Conservation (phyloP, 2,113 vertebrate genomes). For the Serranochromis macrocephalus region DNA sequence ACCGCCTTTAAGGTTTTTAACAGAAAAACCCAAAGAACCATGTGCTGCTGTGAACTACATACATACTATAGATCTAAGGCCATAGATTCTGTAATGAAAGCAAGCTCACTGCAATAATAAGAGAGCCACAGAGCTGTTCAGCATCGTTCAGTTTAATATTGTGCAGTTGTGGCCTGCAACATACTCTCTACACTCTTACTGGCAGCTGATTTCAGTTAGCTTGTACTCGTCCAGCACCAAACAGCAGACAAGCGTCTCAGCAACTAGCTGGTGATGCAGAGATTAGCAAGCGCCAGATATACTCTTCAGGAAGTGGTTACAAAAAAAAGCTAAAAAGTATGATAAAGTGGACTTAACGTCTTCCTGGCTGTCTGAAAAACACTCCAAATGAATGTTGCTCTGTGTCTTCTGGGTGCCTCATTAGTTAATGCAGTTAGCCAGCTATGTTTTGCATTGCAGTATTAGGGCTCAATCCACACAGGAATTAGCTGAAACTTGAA, state of each 20-base stretch:
- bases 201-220: background rate
- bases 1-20: slow-evolving; percentile 19
- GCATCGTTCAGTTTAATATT: background rate
- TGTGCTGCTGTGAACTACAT: slow-evolving; percentile 9
- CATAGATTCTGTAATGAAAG: slow-evolving; percentile 22
- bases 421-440: background rate
- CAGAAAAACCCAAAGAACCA: slow-evolving; percentile 12
- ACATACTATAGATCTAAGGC: slow-evolving; percentile 11
- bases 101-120: background rate
- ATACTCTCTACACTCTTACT: background rate
- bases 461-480: background rate
- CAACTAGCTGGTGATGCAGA: background rate
- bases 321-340: background rate
- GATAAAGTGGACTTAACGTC: background rate
- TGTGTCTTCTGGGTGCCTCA: background rate
- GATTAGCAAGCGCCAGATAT: background rate
- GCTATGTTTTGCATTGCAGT: background rate
- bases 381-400: background rate
- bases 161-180: background rate
- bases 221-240: background rate
- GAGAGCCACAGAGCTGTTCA: background rate
- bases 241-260: background rate
- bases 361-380: background rate
- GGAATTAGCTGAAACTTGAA: background rate
- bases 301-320: background rate